phyloP scores from a whole-genome alignment of 2,797 vertebrate species.

The Myiotriccus ornatus region DNA sequence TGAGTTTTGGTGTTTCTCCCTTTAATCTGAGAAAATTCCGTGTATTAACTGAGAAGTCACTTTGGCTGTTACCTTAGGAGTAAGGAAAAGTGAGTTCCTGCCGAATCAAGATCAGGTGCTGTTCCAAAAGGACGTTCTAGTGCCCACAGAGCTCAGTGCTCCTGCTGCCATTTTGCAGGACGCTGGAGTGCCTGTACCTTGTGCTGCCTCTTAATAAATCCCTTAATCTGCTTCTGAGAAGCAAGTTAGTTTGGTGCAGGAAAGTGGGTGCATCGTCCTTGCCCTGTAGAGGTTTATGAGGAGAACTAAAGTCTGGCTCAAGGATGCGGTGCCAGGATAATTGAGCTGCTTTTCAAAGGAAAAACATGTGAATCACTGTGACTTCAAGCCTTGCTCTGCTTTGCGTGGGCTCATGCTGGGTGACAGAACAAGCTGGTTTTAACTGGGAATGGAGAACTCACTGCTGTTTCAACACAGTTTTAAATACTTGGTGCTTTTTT shows the following conservation, averaged over 20 bases:
- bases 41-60: not conserved
- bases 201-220: not conserved
- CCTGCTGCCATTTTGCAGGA: not conserved
- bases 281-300: not conserved
- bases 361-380: not conserved
- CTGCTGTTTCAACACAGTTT: not conserved
- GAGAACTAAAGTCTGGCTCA: not conserved
- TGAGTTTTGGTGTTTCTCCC: not conserved
- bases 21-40: not conserved
- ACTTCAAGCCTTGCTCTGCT: not conserved
- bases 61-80: not conserved
- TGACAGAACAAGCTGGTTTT: constrained; percentile 4
- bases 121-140: not conserved
- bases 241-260: not conserved
- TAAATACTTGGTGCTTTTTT: not conserved
- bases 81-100: not conserved
- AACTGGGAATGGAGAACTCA: not conserved
- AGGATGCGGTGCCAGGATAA: not conserved
- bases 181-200: not conserved
- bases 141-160: not conserved
- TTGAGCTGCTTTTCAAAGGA: not conserved
- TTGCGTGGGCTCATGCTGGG: not conserved
- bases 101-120: not conserved
- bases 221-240: not conserved
- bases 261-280: not conserved